Conservation (phyloP, 2,797 vertebrate genomes). For the Etheostoma nigrum region DNA sequence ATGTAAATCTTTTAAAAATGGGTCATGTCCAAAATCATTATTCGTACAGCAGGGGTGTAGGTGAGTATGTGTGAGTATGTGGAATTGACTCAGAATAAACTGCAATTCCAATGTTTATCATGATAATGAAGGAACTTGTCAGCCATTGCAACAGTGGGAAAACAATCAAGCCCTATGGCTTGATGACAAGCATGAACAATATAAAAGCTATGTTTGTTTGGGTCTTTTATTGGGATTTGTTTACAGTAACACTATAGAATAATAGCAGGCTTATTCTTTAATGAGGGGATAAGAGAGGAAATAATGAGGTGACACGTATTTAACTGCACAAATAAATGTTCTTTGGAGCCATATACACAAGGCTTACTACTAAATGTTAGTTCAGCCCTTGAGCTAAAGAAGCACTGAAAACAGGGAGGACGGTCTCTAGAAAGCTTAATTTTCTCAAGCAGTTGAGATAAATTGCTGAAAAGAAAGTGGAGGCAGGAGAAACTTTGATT, state of each 20-base stretch:
- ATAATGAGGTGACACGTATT: slow-evolving; percentile 28
- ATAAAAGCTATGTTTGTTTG: slow-evolving; percentile 25
- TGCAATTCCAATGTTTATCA: background rate
- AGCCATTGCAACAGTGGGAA: slow-evolving; percentile 6
- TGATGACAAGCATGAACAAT: slow-evolving; percentile 8
- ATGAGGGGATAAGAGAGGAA: slow-evolving; percentile 34
- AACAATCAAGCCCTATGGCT: slow-evolving; percentile 11
- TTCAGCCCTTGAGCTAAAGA: background rate
- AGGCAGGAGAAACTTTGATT: background rate
- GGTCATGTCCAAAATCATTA: too few species aligned
- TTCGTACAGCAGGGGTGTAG: background rate
- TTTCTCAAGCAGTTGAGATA: background rate
- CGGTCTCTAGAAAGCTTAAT: background rate
- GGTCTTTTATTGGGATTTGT: slow-evolving; percentile 23
- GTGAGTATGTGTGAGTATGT: background rate
- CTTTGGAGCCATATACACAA: background rate
- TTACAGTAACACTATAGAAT: slow-evolving; percentile 20
- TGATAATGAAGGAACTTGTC: slow-evolving; percentile 24
- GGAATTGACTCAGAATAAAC: slow-evolving; percentile 10
- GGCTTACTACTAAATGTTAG: background rate
- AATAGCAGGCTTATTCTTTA: slow-evolving; percentile 14
- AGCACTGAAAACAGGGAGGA: background rate
- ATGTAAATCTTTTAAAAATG: background rate
- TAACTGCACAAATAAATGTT: slow-evolving; percentile 22
- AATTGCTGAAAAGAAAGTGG: background rate